Evolutionary conservation across 2,888 invertebrate genomes (phyloP).

Genomic region (Chesias legatella): DNA sequence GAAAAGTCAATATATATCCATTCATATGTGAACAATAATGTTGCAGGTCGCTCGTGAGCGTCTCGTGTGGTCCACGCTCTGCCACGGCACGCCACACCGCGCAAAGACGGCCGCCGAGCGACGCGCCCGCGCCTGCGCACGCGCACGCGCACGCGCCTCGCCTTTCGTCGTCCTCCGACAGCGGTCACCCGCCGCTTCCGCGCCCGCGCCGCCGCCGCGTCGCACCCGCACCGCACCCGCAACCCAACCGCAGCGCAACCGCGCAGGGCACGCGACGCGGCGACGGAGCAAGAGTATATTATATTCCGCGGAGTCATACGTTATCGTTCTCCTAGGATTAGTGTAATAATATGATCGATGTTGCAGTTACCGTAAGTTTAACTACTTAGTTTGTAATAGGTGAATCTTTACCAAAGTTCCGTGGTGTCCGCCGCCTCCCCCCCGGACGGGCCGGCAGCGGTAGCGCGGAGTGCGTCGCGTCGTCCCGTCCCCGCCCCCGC

Average conservation of each 20-base stretch:
- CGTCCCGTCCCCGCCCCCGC: no score
- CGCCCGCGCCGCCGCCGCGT: slow-evolving; percentile 21
- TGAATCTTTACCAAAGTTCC: slow-evolving; percentile 74
- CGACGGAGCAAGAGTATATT: no score
- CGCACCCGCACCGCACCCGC: slow-evolving; percentile 26
- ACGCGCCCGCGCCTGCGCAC: no score
- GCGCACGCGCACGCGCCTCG: no score
- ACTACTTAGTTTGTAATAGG: slow-evolving; percentile 67
- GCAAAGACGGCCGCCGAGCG: slow-evolving; percentile 31
- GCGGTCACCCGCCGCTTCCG: slow-evolving; percentile 31
- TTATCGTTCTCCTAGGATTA: slow-evolving; percentile 13
- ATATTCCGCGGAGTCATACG: slow-evolving; percentile 13
- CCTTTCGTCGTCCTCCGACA: slow-evolving; percentile 18
- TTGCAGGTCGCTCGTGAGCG: slow-evolving; percentile 49
- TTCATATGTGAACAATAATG: slow-evolving; percentile 5
- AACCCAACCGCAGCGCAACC: slow-evolving; percentile 8
- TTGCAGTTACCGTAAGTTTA: slow-evolving; percentile 76
- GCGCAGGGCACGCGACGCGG: slow-evolving; percentile 2
- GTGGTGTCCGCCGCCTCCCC: slow-evolving; percentile 42
- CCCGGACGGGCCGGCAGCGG: slow-evolving; percentile 57
- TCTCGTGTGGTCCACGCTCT: slow-evolving; percentile 8
- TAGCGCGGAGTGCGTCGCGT: slow-evolving; percentile 55
- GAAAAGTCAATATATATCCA: no score
- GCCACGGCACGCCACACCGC: neutral
- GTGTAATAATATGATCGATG: slow-evolving; percentile 54